Base-by-base conservation (phyloP, 2,113 vertebrate species). In the Verasper variegatus region DNA sequence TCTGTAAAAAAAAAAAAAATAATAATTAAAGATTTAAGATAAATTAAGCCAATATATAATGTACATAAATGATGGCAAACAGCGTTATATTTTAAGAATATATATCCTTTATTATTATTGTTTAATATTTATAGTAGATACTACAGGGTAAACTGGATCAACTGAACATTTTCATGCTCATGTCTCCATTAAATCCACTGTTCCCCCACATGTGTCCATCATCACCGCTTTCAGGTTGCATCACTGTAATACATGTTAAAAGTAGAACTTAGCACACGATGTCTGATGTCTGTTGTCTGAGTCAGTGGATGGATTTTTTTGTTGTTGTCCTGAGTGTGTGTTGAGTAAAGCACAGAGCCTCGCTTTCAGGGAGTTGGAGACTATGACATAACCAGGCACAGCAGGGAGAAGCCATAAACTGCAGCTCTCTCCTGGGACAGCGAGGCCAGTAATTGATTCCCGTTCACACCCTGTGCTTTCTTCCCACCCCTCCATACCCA, bases 341-440 rank as follows among this genome's bases (percentile, higher is more conserved):
- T 78, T 90, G 70, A 88, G 68, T 85, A 76, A 79, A 84, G 62
- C 83, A 54, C 68, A 79, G 68, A 80, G 84, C 62, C 58, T 63
- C 57, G 66, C 80, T 86, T 49, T 74, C 61, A 80, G 84, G 42
- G 79, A 86, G 82, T 85, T 74, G 71, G 85, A 84, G 82, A 75
- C 71, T 59, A 92, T 93, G 91, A 92, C 91, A 92, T 93, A 93
- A 93, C 87, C 81, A 74, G 76, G 83, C 88, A 65, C 87, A 89
- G 88, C 85, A 83, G 87, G 89, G 84, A 85, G 77, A 86, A 76
- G 85, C 88, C 75, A 83, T 84, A 84, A 90, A 87, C 86, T 87
- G 84, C 83, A 83, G 83, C 78, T 80, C 82, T 74, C 91, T 88
- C 85, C 59, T 27, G 89, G 89, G 88, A 91, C 78, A 76, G 13